Evolutionary conservation across 2,888 invertebrate genomes (phyloP), one percentile per base, ranked within the genome.

Genomic region (Perithous albicinctus): DNA sequence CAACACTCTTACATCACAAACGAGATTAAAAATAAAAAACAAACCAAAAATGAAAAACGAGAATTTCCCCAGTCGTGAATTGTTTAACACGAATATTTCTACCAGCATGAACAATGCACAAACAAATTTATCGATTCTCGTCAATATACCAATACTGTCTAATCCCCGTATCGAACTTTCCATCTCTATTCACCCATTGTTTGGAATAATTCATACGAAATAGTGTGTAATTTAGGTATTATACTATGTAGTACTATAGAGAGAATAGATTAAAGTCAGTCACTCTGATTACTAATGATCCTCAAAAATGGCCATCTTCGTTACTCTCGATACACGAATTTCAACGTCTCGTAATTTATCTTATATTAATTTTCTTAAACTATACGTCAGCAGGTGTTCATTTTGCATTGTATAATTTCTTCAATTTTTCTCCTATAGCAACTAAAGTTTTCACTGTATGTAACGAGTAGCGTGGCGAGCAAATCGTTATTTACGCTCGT

Each of bases 91-190:
- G 35, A 38, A 38, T 23, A 18, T 66, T n/a, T 54, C 51, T 38
- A 54, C 26, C n/a, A 23, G 51, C 35, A 35, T 51, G 38, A 41
- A n/a, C 23, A 54, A 54, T 20, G 54, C 35, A 35, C n/a, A 70
- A 56, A 56, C 38, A 41, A 32, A 72, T 43, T 69, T 63, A 74
- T 75, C 74, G 78, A 75, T 82, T 78, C 78, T 82, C 81, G 78
- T 82, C 81, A 75, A 82, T 81, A 46, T 63, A 73, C 69, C 73
- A 81, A 78, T 74, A 74, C 69, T 75, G 81, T 70, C 64, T 43
- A 59, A 41, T 26, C 43, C 59, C 43, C 59, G 43, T 67, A 67
- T 72, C 59, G 43, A 59, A 72, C 72, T 72, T 43, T 72, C 56
- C 70, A 59, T 72, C 70, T 72, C 56, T 72, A 72, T 46, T 59